Evolutionary conservation across 2,888 invertebrate genomes (phyloP).

Genomic region (Drosophila neonasuta): DNA sequence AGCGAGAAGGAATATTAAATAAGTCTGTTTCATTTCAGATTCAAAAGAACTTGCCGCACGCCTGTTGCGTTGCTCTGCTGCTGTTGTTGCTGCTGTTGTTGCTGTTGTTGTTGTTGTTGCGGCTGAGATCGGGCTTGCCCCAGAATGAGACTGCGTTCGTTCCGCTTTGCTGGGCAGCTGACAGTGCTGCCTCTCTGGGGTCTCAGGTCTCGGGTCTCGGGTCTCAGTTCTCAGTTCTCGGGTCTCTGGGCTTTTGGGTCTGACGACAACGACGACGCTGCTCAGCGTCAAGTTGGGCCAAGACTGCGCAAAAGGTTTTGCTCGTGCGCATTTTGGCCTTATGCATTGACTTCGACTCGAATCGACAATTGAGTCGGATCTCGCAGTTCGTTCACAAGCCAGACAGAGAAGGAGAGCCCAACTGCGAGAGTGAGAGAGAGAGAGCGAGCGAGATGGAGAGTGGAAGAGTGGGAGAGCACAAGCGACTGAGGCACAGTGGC

Average conservation of each 20-base stretch:
- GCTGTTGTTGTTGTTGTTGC: neutral
- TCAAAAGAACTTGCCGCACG: constrained; percentile 74
- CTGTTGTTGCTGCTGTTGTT: neutral
- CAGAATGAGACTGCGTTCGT: constrained; percentile 66
- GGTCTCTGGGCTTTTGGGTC: constrained; percentile 8
- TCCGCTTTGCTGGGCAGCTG: constrained; percentile 75
- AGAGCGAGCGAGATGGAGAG: constrained; percentile 19
- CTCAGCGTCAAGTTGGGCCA: constrained; percentile 47
- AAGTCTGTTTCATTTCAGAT: constrained; percentile 71
- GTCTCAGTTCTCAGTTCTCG: constrained; percentile 8
- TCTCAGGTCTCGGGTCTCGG: constrained; percentile 6
- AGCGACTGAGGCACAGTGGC: constrained; percentile 7
- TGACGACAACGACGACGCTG: constrained; percentile 22
- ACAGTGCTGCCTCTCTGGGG: constrained; percentile 22
- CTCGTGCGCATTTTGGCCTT: constrained; percentile 71
- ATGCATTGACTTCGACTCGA: constrained; percentile 56
- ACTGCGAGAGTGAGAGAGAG: too few relatives aligned
- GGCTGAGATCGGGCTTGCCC: constrained; percentile 42
- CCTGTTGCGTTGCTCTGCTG: constrained; percentile 37
- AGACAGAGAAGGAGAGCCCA: constrained; percentile 1
- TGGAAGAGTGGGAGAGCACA: constrained; percentile 19
- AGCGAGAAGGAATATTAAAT: constrained; percentile 69
- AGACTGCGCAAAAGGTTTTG: constrained; percentile 73
- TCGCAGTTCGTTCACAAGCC: constrained; percentile 36
- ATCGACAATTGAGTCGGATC: constrained; percentile 16